Conservation (phyloP, 2,888 invertebrate species). For the Tiliacea citrago region DNA sequence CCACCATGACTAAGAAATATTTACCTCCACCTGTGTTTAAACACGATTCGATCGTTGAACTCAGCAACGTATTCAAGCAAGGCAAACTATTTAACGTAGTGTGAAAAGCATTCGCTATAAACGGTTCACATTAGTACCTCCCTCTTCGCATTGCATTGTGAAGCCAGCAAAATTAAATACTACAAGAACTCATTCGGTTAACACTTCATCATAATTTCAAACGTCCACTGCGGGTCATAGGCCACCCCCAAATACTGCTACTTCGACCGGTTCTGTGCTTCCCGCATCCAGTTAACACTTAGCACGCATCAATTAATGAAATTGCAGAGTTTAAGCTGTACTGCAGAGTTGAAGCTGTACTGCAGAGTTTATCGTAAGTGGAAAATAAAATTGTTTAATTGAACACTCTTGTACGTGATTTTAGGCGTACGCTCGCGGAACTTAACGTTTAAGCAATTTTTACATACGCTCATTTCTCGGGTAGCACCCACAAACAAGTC, state of each 20-base stretch:
- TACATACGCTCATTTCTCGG: not conserved
- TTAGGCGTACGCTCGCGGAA: not conserved
- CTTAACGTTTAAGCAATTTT: not conserved
- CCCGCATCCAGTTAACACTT: constrained; percentile 25
- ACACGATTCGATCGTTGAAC: constrained; percentile 29
- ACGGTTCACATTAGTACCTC: constrained; percentile 27
- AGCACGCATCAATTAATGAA: constrained; percentile 36
- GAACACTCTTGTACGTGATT: not conserved
- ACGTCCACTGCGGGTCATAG: too few species aligned
- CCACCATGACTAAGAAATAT: constrained; percentile 32
- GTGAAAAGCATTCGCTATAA: constrained; percentile 33
- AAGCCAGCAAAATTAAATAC: constrained; percentile 48
- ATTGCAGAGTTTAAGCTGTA: constrained; percentile 23
- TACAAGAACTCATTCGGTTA: constrained; percentile 45
- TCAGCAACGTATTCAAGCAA: constrained; percentile 15
- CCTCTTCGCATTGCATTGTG: not conserved
- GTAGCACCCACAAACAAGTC: not conserved
- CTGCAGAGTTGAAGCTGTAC: constrained; percentile 8
- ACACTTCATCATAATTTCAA: constrained; percentile 11
- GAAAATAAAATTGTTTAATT: constrained; percentile 23
- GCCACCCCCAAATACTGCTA: too few species aligned
- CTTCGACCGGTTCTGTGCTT: too few species aligned
- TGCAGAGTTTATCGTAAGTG: constrained; percentile 35
- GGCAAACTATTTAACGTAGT: constrained; percentile 18
- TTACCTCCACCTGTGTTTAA: constrained; percentile 9